Percentiles rank a stretch among this genome's conserved stretches.
These are phyloP conservation scores for Condylura cristata DNA, from an alignment of 2,113 vertebrate genomes.

Conservation along the genomic window DNA sequence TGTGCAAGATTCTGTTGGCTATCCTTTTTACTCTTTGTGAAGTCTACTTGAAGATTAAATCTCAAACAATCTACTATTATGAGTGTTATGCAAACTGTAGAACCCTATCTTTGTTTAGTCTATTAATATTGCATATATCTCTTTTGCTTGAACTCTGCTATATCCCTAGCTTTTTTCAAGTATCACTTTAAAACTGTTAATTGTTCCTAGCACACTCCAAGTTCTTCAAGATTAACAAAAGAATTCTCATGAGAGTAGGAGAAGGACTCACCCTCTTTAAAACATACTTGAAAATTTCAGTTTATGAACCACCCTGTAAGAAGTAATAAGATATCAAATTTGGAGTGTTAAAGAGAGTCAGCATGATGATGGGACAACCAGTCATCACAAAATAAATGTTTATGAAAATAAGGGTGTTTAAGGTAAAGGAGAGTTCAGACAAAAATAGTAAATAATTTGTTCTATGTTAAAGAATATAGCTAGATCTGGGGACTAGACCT, in stretches of 20 bases:
- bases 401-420: not conserved
- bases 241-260: not conserved
- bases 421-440: not conserved
- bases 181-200: not conserved
- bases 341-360: not conserved
- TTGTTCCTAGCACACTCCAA: not conserved
- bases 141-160: not conserved
- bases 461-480: not conserved
- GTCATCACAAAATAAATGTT: not conserved
- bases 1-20: not conserved
- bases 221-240: not conserved
- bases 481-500: not conserved
- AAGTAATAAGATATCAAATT: not conserved
- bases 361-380: no score
- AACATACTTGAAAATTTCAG: not conserved
- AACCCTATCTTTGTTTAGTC: not conserved
- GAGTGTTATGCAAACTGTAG: not conserved
- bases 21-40: not conserved
- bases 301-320: not conserved
- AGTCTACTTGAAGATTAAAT: not conserved
- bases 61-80: not conserved
- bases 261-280: no score
- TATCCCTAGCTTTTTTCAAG: not conserved
- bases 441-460: not conserved
- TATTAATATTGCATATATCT: not conserved